Evolutionary conservation across 1,140 invertebrate genomes (phyloP), one percentile per base, ranked within the genome.

Genomic region (Bilobella aurantiaca): DNA sequence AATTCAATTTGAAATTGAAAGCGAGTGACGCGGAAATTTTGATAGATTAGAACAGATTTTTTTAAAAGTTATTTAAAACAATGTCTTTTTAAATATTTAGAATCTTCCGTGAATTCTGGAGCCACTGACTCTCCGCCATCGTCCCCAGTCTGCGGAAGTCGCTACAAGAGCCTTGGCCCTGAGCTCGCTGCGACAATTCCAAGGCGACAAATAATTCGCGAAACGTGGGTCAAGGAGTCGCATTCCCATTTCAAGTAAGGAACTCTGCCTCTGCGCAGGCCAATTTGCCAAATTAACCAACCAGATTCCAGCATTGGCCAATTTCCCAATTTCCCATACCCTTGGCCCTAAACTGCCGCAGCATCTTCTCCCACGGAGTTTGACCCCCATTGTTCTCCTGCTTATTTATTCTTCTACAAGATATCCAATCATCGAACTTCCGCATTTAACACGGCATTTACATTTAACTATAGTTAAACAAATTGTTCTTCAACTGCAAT

Each of bases 171-270:
- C 65, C 64, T 73, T 16, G 66, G 68, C 23, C 68, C 68, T 21
- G 71, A 73, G 59, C 60, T 73, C 30, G 68, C 71, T 28, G 71
- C 71, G 3, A 70, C 69, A 0, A 73, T 73, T 67, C 71, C 71
- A 27, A 70, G 66, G 57, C 64, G 71, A 28, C 29, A 37, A 46
- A 62, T 62, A 18, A 62, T 62, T 25, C 59, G 59, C 18, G 37
- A 62, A 14, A 42, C 59, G 3, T 62, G 59, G 59, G 25, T 62
- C n/a, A 37, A 31, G n/a, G 59, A 62, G 25, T 53, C 49, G 12
- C 49, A 53, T 53, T 53, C 49, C 12, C 14, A 53, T 23, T 53
- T 53, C 49, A 53, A 53, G 49, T 53, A 53, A 53, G 49, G 49
- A 53, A 8, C 34, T 42, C 34, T 12, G 18, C n/a, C 18, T 42